Conservation (phyloP, 2,113 vertebrate genomes). For the Podarcis raffonei region DNA sequence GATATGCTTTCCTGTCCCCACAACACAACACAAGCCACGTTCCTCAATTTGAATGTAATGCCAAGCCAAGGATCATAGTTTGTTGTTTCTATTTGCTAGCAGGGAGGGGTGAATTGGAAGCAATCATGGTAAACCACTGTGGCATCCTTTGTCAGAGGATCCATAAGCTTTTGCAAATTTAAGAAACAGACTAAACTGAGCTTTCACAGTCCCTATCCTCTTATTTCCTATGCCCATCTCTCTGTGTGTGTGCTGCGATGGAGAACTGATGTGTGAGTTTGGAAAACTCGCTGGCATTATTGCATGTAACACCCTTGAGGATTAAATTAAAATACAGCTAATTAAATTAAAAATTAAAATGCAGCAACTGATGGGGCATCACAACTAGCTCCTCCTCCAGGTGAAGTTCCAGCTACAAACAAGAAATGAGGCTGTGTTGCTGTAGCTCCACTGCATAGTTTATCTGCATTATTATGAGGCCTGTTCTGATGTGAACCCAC, state of each 20-base stretch:
- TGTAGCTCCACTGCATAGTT: not conserved
- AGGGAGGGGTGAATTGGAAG: too few relatives aligned
- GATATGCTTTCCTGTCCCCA: too few relatives aligned
- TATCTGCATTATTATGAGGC: slow-evolving; percentile 6
- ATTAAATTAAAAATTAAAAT: not conserved
- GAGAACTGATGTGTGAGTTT: not conserved
- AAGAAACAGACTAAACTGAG: slow-evolving; percentile 1
- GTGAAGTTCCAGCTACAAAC: not conserved
- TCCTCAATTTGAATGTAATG: too few relatives aligned
- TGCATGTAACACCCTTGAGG: not conserved
- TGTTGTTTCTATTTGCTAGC: too few relatives aligned
- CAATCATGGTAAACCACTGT: too few relatives aligned
- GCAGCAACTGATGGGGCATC: not conserved
- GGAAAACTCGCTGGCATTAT: slow-evolving; percentile 3
- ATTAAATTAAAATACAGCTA: slow-evolving; percentile 26
- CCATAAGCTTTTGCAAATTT: not conserved
- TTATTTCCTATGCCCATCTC: not conserved
- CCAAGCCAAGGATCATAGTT: too few relatives aligned
- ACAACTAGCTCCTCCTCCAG: not conserved
- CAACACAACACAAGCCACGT: too few relatives aligned
- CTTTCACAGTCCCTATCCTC: not conserved
- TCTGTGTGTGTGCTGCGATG: not conserved
- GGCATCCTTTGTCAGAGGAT: not conserved
- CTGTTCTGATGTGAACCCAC: not conserved
- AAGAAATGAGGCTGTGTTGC: not conserved